Base-by-base conservation (phyloP, 2,888 invertebrate species). In the Polietes domitor region DNA sequence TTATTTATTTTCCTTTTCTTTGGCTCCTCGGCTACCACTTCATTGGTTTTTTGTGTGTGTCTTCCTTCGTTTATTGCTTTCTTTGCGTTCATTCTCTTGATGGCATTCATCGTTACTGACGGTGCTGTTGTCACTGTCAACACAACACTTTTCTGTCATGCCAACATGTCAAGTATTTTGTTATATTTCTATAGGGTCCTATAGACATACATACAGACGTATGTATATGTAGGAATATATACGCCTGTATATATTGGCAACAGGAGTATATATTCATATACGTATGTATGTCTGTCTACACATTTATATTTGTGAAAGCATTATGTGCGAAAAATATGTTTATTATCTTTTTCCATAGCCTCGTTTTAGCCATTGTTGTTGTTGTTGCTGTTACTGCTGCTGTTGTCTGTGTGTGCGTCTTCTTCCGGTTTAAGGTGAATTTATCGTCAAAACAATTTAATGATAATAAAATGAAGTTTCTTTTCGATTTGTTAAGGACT, bases 91-190 rank as follows among this genome's bases (percentile, higher is more conserved):
- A 17, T 61, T 28, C 47, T 0, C 47, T 76, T 77, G 12, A n/a
- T n/a, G 47, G 47, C 47, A 47, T 15, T 47, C 47, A 47, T 47
- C 47, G 47, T 47, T 12, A 47, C 43, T 58, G 19, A 37, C 68
- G 12, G 47, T 71, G 63, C 77, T 85, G 77, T 73, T 78, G 71
- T 77, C 68, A 50, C 85, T 80, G 80, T 85, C 85, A 85, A 77
- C 82, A 82, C 82, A 82, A 82, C 78, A 77, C 70, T 78, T 85
- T 82, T 85, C 71, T 82, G 80, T 82, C 82, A 82, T 82, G 77
- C 77, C 82, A 85, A 78, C 82, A 85, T 82, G 82, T 81, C 80
- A 77, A 77, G 77, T 83, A 77, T 77, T 83, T 83, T 83, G 47
- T 72, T 84, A 80, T 75, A 63, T 80, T 77, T 58, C 71, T 75